Conservation (phyloP, 2,888 invertebrate species). For the Pollenia amentaria region DNA sequence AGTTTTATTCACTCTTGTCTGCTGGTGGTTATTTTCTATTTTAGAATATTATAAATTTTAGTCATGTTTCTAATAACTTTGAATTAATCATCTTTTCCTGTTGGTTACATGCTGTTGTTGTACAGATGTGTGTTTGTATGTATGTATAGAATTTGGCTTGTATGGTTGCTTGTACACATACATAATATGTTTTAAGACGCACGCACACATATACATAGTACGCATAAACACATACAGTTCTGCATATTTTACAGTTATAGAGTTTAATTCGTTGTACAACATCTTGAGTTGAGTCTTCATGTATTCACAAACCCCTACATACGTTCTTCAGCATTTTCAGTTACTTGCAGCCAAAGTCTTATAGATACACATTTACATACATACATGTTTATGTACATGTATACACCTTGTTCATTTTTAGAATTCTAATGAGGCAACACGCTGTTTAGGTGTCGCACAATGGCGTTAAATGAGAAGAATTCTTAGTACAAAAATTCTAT, state of each 20-base stretch:
- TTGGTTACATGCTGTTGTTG: conserved; percentile 63
- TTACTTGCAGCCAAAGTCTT: no score
- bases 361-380: not conserved
- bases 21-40: no score
- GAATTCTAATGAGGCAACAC: conserved; percentile 76
- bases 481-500: conserved; percentile 31
- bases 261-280: conserved; percentile 69
- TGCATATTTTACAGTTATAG: conserved; percentile 54
- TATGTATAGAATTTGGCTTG: conserved; percentile 64
- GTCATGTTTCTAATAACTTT: conserved; percentile 85
- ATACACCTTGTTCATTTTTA: conserved; percentile 66
- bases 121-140: not conserved
- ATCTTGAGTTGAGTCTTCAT: conserved; percentile 59
- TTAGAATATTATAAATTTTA: conserved; percentile 83
- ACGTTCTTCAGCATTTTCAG: not conserved
- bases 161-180: conserved; percentile 49
- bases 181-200: conserved; percentile 9
- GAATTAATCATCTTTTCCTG: conserved; percentile 85
- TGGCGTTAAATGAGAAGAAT: not conserved
- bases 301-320: conserved; percentile 11
- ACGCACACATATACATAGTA: conserved; percentile 7
- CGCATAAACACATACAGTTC: conserved; percentile 55
- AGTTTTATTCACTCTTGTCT: not conserved
- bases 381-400: not conserved
- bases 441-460: conserved; percentile 63